A percentile compares a stretch with the other conserved stretches of the same genome.
These are phyloP conservation scores for Neodiprion lecontei DNA, from an alignment of 1,140 invertebrate species.

Conservation along the genomic window DNA sequence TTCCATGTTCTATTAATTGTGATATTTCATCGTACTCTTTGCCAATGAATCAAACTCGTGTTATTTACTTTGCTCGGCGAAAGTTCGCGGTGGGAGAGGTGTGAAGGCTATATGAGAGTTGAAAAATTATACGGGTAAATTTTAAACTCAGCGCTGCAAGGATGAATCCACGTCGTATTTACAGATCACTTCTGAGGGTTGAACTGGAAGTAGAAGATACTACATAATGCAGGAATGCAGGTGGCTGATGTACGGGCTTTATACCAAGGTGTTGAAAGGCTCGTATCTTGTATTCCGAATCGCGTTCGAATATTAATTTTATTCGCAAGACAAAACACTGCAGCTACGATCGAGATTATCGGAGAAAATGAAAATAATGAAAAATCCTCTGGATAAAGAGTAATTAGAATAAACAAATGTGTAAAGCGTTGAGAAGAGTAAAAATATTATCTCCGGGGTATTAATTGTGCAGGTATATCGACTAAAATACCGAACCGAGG, in stretches of 20 bases:
- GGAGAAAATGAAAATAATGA: neutral
- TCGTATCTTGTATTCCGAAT: too few species aligned
- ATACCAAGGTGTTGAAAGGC: neutral
- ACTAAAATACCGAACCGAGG: neutral
- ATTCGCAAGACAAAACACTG: too few species aligned
- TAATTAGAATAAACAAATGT: neutral
- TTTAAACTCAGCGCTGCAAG: neutral
- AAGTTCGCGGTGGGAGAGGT: too few species aligned
- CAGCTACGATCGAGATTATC: too few species aligned
- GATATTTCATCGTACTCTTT: too few species aligned
- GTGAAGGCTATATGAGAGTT: neutral
- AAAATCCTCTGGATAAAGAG: neutral
- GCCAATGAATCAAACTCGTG: too few species aligned
- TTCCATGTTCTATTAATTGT: too few species aligned
- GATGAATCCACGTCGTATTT: neutral
- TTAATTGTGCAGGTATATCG: too few species aligned
- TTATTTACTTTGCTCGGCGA: too few species aligned
- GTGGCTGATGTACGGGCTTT: neutral
- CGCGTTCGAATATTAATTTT: too few species aligned
- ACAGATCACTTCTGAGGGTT: too few species aligned
- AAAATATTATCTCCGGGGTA: neutral
- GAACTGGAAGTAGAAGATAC: neutral
- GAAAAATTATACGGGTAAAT: neutral
- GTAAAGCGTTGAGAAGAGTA: neutral
- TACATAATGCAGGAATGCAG: neutral